Conservation (phyloP, 2,888 invertebrate species). For the Piscicola geometra region DNA sequence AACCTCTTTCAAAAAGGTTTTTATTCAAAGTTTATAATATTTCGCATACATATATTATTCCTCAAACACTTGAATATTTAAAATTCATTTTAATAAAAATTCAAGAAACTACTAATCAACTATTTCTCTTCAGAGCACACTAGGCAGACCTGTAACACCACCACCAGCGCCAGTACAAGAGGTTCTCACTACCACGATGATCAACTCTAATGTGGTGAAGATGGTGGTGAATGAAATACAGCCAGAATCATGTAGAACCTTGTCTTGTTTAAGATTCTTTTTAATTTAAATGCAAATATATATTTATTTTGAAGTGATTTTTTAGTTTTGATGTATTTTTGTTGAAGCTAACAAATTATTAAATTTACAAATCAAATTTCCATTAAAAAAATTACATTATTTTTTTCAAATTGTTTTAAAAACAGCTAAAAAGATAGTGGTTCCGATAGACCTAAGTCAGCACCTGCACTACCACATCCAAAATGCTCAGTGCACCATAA, state of each 20-base stretch:
- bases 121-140: neutral
- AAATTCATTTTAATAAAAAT: neutral
- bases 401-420: no score
- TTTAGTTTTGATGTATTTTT: no score
- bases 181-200: neutral
- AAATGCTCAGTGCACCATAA: neutral
- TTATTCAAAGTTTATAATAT: no score
- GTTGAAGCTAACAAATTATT: no score
- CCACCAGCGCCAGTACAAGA: neutral
- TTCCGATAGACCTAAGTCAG: neutral
- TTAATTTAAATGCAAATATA: no score
- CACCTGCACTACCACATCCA: slow-evolving; percentile 5
- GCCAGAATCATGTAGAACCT: neutral
- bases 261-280: neutral
- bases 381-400: no score
- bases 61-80: no score
- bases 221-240: slow-evolving; percentile 10
- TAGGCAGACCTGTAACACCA: neutral
- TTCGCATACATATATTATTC: no score
- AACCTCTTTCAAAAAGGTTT: neutral
- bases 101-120: neutral
- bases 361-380: no score
- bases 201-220: neutral
- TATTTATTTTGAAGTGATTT: no score
- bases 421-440: neutral